A percentile compares a stretch with the other conserved stretches of the same genome.
Conservation (phyloP, 2,888 invertebrate species). For the Onchidella celtica region DNA sequence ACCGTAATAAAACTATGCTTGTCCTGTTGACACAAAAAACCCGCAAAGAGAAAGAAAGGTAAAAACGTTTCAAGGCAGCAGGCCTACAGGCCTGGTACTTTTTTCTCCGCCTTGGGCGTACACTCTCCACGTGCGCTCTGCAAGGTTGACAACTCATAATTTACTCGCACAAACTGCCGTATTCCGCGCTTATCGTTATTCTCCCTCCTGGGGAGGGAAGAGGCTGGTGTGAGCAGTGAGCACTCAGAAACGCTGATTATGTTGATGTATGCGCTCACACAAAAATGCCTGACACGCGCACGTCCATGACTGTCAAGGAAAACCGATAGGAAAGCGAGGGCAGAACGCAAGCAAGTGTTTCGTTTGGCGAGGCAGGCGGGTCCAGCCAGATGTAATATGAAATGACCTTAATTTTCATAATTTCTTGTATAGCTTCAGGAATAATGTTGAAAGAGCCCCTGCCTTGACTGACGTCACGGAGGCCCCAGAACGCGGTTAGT, state of each 20-base stretch:
- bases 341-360: constrained; percentile 32
- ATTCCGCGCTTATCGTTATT: constrained; percentile 7
- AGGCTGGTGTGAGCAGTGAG: not conserved
- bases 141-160: constrained; percentile 17
- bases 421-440: constrained; percentile 69
- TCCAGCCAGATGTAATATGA: constrained; percentile 55
- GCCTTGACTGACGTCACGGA: constrained; percentile 72
- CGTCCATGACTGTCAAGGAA: constrained; percentile 10
- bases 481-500: constrained; percentile 55
- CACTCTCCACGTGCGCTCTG: too few relatives aligned
- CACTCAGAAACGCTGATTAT: constrained; percentile 20
- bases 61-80: too few relatives aligned
- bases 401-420: constrained; percentile 70
- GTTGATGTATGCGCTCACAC: constrained; percentile 34
- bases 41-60: too few relatives aligned
- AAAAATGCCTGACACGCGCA: constrained; percentile 29
- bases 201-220: not conserved
- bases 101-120: too few relatives aligned
- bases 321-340: constrained; percentile 28
- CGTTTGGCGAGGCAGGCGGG: constrained; percentile 38
- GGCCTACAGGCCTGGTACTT: too few relatives aligned
- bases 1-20: too few relatives aligned
- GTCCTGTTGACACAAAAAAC: too few relatives aligned
- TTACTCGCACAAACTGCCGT: not conserved
- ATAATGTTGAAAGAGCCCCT: constrained; percentile 72